phyloP scores from a whole-genome alignment of 2,113 vertebrate species.

The Notiomystis cincta region DNA sequence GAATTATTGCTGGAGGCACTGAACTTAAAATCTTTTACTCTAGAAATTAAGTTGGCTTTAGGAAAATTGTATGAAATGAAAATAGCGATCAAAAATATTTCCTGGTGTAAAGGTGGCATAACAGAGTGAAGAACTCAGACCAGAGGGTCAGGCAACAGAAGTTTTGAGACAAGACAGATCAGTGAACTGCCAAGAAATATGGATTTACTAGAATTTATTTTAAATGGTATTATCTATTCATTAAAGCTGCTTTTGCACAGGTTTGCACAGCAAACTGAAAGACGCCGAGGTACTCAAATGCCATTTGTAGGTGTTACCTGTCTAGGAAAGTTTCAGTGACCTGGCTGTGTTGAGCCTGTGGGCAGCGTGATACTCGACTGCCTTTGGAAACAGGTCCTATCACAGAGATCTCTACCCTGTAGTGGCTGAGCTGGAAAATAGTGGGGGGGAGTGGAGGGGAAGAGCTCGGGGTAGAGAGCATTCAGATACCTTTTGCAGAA shows the following conservation, averaged over 20 bases:
- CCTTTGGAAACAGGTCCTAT: neutral
- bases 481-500: neutral
- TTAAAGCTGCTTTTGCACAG: neutral
- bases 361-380: neutral
- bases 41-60: neutral
- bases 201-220: neutral
- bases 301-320: neutral
- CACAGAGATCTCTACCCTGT: neutral
- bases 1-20: neutral
- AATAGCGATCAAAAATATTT: neutral
- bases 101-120: neutral
- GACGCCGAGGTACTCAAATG: neutral
- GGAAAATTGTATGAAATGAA: neutral
- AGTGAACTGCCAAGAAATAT: neutral
- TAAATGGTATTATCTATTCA: neutral
- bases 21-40: neutral
- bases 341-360: neutral
- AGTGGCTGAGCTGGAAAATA: neutral
- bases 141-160: neutral
- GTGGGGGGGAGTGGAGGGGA: neutral
- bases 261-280: neutral
- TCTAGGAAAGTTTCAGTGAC: conserved; percentile 1
- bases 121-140: neutral
- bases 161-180: neutral
- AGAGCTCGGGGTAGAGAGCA: neutral